Evolutionary conservation across 2,113 vertebrate species (phyloP).

Genomic region (Tachysurus vachellii): DNA sequence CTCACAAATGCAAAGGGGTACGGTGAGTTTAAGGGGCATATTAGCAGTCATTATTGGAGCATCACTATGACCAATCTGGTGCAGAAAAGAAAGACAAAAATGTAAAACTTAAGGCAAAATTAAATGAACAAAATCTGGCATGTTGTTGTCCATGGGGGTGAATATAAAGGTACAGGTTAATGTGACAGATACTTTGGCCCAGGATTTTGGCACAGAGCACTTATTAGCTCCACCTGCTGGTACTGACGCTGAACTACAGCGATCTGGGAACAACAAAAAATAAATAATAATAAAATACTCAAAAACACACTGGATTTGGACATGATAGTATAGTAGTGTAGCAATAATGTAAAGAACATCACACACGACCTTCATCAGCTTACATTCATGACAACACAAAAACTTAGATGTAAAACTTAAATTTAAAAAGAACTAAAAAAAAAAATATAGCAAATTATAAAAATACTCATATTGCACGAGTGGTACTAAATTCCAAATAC

Average conservation of each 20-base stretch:
- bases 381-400: slow-evolving; percentile 31
- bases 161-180: not conserved
- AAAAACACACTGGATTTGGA: slow-evolving; percentile 1
- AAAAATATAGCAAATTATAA: slow-evolving; percentile 15
- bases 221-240: slow-evolving; percentile 65
- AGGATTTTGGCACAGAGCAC: slow-evolving; percentile 60
- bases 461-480: slow-evolving; percentile 47
- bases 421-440: slow-evolving; percentile 24
- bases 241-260: slow-evolving; percentile 42
- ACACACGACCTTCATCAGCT: slow-evolving; percentile 1
- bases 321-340: slow-evolving; percentile 4
- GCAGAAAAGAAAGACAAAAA: not conserved
- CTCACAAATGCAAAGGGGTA: not conserved
- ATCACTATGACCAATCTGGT: not conserved
- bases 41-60: not conserved
- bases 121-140: not conserved
- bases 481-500: slow-evolving; percentile 30
- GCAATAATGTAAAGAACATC: not conserved
- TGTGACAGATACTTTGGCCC: slow-evolving; percentile 35
- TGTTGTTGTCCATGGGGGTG: not conserved
- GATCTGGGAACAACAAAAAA: not conserved
- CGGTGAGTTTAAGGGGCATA: too few species aligned
- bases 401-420: slow-evolving; percentile 18
- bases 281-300: not conserved
- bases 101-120: not conserved